phyloP scores from a whole-genome alignment of 2,888 invertebrate species.

The Cheilosia impressa region DNA sequence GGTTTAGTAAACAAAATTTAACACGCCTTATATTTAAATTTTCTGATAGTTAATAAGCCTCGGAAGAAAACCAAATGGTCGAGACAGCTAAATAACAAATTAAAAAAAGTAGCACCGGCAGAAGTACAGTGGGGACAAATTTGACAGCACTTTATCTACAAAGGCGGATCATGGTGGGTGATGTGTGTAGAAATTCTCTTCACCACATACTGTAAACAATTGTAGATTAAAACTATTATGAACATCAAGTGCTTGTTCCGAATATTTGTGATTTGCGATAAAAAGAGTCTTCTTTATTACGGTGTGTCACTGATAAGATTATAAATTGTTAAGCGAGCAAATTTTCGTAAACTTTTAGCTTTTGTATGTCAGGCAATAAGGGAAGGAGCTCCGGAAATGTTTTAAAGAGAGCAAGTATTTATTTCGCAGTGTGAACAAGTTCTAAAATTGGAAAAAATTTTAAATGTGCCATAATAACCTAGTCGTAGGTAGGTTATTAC shows the following conservation, averaged over 20 bases:
- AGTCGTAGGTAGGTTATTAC: too few relatives aligned
- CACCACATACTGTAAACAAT: slow-evolving; percentile 1
- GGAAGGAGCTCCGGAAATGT: neutral
- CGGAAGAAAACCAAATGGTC: too few relatives aligned
- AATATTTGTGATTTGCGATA: slow-evolving; percentile 25
- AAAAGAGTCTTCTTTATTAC: slow-evolving; percentile 18
- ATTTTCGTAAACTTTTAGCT: neutral
- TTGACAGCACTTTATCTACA: too few relatives aligned
- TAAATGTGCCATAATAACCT: too few relatives aligned
- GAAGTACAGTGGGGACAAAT: too few relatives aligned
- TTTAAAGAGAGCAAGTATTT: neutral
- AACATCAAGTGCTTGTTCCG: slow-evolving; percentile 24
- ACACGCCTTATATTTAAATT: too few relatives aligned
- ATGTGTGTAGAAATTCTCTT: neutral
- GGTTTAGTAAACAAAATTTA: too few relatives aligned
- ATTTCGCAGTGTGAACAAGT: neutral
- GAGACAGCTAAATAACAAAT: too few relatives aligned
- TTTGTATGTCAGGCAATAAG: neutral
- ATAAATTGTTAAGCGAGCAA: slow-evolving; percentile 5
- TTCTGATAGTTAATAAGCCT: too few relatives aligned
- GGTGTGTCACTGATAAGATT: slow-evolving; percentile 32
- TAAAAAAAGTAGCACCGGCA: too few relatives aligned
- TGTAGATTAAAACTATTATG: slow-evolving; percentile 18
- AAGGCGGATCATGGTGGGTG: neutral
- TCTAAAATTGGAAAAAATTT: too few relatives aligned